Evolutionary conservation across 2,888 invertebrate genomes (phyloP).

Genomic region (Pecten maximus): DNA sequence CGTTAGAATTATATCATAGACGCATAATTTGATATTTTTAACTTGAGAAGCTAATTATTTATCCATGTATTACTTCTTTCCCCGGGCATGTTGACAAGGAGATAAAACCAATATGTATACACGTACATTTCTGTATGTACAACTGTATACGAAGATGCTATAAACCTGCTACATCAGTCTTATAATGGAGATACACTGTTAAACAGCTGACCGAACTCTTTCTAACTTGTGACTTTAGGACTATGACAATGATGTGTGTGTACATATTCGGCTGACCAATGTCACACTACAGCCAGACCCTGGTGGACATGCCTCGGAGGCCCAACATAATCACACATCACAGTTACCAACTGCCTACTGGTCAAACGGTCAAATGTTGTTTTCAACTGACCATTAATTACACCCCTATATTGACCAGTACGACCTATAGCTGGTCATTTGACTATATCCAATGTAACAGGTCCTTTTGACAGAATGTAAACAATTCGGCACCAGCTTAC

Average conservation of each 20-base stretch:
- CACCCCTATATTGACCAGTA: background rate
- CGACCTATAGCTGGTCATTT: background rate
- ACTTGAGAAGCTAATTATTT: background rate
- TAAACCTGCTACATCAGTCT: too few relatives aligned
- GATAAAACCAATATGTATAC: background rate
- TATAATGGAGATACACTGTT: background rate
- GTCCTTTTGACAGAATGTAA: too few relatives aligned
- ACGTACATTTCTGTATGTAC: background rate
- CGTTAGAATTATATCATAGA: too few relatives aligned
- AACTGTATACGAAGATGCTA: background rate
- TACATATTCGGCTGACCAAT: background rate
- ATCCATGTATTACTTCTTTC: background rate
- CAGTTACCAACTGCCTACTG: background rate
- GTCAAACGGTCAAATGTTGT: constrained; percentile 4
- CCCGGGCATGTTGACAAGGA: background rate
- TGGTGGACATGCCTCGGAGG: constrained; percentile 7
- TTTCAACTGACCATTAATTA: background rate
- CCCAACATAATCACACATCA: background rate
- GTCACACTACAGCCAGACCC: background rate
- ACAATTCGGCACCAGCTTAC: too few relatives aligned
- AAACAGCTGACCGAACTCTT: background rate
- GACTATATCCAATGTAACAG: background rate
- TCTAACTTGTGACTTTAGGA: constrained; percentile 17
- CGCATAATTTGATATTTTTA: too few relatives aligned
- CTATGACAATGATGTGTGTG: background rate